Evolutionary conservation across 2,113 vertebrate genomes (phyloP).

Genomic region (Brachyhypopomus gauderio): DNA sequence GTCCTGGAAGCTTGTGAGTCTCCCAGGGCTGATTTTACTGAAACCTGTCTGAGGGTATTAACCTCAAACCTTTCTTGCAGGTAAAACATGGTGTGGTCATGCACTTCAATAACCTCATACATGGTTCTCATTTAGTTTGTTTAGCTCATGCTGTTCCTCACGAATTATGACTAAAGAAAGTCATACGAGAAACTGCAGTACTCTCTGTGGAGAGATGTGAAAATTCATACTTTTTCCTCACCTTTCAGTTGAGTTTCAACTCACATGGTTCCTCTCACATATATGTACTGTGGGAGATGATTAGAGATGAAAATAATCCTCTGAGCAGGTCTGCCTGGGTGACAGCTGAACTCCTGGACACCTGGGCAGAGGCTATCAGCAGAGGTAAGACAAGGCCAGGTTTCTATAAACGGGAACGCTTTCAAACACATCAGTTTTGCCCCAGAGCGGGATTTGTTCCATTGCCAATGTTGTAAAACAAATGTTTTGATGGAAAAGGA

Average conservation of each 20-base stretch:
- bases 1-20: constrained; percentile 39
- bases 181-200: not conserved
- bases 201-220: not conserved
- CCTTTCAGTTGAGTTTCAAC: not conserved
- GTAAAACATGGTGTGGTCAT: constrained; percentile 41
- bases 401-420: no score
- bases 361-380: no score
- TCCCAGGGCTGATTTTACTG: constrained; percentile 37
- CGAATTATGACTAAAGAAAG: constrained; percentile 21
- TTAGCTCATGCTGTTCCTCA: constrained; percentile 18
- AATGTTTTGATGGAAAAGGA: no score
- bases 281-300: not conserved
- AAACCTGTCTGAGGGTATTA: constrained; percentile 47
- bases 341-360: no score
- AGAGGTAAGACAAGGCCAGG: no score
- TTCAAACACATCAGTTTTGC: no score
- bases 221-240: constrained; percentile 2
- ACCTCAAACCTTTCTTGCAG: constrained; percentile 41
- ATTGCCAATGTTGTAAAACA: no score
- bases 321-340: not conserved
- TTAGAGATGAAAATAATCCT: not conserved
- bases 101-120: constrained; percentile 37
- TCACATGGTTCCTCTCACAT: not conserved
- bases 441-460: no score
- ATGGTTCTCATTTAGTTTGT: constrained; percentile 30